Evolutionary conservation across 37 sponge, comb jelly and placozoan genomes (phyloP), one percentile per base, ranked within the genome.

Genomic region (Dysidea cf. avara): DNA sequence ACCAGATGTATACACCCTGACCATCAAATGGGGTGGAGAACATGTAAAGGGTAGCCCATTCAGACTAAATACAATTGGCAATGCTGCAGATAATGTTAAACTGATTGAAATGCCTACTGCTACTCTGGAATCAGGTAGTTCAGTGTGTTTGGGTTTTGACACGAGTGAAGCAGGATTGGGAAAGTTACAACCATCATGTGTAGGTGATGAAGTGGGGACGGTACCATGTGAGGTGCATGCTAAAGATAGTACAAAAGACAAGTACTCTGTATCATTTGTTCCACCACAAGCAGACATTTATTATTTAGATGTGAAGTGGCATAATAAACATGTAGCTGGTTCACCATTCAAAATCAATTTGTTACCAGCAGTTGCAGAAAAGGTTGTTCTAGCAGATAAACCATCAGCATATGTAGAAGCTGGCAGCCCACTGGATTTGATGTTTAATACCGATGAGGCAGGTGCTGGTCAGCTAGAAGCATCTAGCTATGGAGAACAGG

Each of bases 11-110:
- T 90, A 77, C 76, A 80, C 61, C 0, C 35, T 90, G 26, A 59
- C 48, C 48, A 85, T 90, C 20, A 68, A 79, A 69, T 76, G 72
- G 70, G 73, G 81, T 46, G 79, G 79, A 14, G 59, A 77, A 46
- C 79, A 78, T 39, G 43, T 91, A n/a, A 51, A 65, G 16, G 87
- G 87, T 11, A 83, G 83, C 21, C 92, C 92, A 13, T 91, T 86
- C 64, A 52, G 39, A 9, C 58, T 91, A 58, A 81, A 84, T 58
- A 76, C 71, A 9, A 64, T 71, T 14, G 81, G 81, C 9, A 20
- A 73, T 22, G 65, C 78, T 53, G 75, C 75, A n/a, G 48, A 58
- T 24, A 66, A 69, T 25, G 85, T 84, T 18, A 48, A 67, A 34
- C 85, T 84, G 0, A 66, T 51, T 2, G 61, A 75, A 69, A 56